Conservation (phyloP, 2,113 vertebrate genomes). For the Triplophysa tibetana region DNA sequence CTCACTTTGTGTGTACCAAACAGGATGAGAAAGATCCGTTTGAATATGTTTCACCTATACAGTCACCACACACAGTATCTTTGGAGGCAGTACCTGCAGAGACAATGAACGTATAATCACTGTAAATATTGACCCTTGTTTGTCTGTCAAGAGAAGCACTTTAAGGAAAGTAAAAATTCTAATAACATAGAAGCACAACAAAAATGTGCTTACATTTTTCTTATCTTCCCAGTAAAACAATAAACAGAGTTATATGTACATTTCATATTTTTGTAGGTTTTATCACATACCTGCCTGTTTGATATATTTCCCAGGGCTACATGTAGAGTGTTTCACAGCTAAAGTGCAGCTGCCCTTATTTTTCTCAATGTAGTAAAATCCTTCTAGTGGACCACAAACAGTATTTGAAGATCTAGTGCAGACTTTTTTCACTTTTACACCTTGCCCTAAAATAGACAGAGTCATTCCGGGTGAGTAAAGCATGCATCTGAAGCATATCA, state of each 20-base stretch:
- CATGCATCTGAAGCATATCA: neutral
- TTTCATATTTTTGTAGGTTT: neutral
- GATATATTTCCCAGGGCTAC: slow-evolving; percentile 47
- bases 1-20: slow-evolving; percentile 45
- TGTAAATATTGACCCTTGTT: neutral
- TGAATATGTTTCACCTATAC: slow-evolving; percentile 44
- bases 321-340: slow-evolving; percentile 48
- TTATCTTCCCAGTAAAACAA: neutral
- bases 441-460: slow-evolving; percentile 30
- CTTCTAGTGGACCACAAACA: slow-evolving; percentile 48
- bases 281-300: slow-evolving; percentile 39
- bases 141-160: too few species aligned
- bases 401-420: slow-evolving; percentile 46
- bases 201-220: neutral
- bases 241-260: neutral
- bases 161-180: too few species aligned
- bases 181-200: too few species aligned
- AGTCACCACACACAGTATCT: slow-evolving; percentile 47
- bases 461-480: neutral
- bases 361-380: slow-evolving; percentile 39
- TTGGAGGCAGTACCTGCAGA: slow-evolving; percentile 36
- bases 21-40: slow-evolving; percentile 49
- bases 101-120: neutral
- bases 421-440: slow-evolving; percentile 32
- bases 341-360: slow-evolving; percentile 36